Base-by-base conservation (phyloP, 2,888 invertebrate species). In the Diarsia mendica region DNA sequence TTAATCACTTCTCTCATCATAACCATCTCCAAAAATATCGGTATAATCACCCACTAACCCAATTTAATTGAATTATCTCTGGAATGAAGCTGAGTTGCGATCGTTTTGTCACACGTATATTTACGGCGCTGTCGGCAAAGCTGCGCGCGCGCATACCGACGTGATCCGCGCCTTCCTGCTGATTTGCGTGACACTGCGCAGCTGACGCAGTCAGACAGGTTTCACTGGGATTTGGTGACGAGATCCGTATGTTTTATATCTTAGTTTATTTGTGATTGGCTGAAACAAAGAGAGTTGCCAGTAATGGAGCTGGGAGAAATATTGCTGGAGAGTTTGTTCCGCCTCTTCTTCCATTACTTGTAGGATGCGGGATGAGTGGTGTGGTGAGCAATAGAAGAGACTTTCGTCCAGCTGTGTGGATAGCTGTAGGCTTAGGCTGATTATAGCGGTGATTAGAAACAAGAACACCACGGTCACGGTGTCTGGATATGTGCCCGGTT, bases 151-250 rank as follows among this genome's bases (percentile, higher is more conserved):
- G 89, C 89, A 88, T 84, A 77, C 88, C 85, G 74, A 53, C n/a
- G 77, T 92, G 91, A 93, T 91, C 92, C 91, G 75, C 85, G 85
- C 88, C 91, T 91, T 91, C 92, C 92, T 91, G 92, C 92, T 92
- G 90, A 88, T 90, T 92, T 88, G 83, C 89, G 87, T 87, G 90
- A 75, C 81, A 83, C 53, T 79, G 71, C 61, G 73, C 83, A 83
- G 79, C 83, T 79, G 53, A 66, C 67, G 13, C 13, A 79, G 72
- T 72, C 58, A 28, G 75, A 55, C 67, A 65, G 65, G 63, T 65
- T 60, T 39, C 28, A 78, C 33, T 33, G 33, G 58, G 46, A 72
- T 77, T 69, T 71, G 20, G 65, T 49, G 28, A 67, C 4, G 55
- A 23, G 48, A 53, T 77, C 74, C 74, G 74, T 55, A 68, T 53